Evolutionary conservation across 2,888 invertebrate species (phyloP).

Genomic region (Eumerus sabulonum): DNA sequence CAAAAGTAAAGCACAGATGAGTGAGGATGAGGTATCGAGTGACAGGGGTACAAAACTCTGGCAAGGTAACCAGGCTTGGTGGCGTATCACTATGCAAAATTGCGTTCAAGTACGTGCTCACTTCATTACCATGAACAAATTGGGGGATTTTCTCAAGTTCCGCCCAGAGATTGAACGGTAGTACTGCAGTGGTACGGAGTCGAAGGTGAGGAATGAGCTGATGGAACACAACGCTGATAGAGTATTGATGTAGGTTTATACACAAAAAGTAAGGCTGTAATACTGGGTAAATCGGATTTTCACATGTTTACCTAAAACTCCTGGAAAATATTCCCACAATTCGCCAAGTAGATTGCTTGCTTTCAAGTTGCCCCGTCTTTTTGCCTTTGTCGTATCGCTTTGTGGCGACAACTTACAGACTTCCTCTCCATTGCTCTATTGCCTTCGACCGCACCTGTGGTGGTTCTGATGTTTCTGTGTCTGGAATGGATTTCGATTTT

Average conservation of each 20-base stretch:
- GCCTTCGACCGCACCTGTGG: slow-evolving; percentile 4
- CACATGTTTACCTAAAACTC: slow-evolving; percentile 60
- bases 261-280: slow-evolving; percentile 54
- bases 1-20: not conserved
- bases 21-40: not conserved
- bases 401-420: not conserved
- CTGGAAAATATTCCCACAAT: slow-evolving; percentile 52
- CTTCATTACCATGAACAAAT: slow-evolving; percentile 67
- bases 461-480: slow-evolving; percentile 35
- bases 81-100: slow-evolving; percentile 61
- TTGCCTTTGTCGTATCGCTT: slow-evolving; percentile 2
- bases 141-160: slow-evolving; percentile 53
- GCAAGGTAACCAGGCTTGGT: slow-evolving; percentile 31
- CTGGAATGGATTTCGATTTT: slow-evolving; percentile 55
- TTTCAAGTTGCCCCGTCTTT: slow-evolving; percentile 16
- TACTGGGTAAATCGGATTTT: slow-evolving; percentile 56
- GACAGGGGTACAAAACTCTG: slow-evolving; percentile 7
- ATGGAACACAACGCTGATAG: not conserved
- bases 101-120: slow-evolving; percentile 66
- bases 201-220: not conserved
- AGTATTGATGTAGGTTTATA: slow-evolving; percentile 35
- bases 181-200: not conserved
- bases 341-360: slow-evolving; percentile 42
- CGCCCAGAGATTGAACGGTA: not conserved
- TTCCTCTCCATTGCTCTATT: too few species aligned